Evolutionary conservation across 2,888 invertebrate species (phyloP).

Genomic region (Drosophila trichaetosa): DNA sequence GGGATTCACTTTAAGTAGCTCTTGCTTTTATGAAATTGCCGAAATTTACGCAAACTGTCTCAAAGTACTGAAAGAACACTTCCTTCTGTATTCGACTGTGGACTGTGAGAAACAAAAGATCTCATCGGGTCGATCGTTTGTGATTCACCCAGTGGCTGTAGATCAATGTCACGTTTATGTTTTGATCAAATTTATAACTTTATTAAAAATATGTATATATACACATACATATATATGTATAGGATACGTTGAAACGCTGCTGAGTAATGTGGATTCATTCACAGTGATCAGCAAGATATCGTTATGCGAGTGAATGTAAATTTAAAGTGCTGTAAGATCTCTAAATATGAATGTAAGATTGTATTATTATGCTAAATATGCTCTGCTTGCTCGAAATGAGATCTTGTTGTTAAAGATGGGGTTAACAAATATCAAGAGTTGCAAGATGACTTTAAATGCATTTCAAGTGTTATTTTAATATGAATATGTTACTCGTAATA

Average conservation of each 20-base stretch:
- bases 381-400: neutral
- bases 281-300: slow-evolving; percentile 23
- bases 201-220: slow-evolving; percentile 62
- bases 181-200: slow-evolving; percentile 74
- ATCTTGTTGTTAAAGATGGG: neutral
- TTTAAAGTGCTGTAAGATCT: slow-evolving; percentile 5
- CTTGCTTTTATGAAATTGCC: slow-evolving; percentile 64
- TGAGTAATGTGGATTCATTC: slow-evolving; percentile 27
- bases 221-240: slow-evolving; percentile 13
- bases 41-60: slow-evolving; percentile 70
- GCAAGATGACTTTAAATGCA: slow-evolving; percentile 3
- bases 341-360: slow-evolving; percentile 15
- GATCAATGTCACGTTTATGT: slow-evolving; percentile 75
- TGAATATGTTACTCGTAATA: neutral
- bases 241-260: slow-evolving; percentile 18
- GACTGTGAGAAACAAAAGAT: slow-evolving; percentile 61
- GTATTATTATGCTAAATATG: slow-evolving; percentile 18
- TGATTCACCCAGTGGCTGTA: slow-evolving; percentile 56
- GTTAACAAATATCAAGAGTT: neutral
- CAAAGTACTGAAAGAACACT: slow-evolving; percentile 36
- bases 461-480: neutral
- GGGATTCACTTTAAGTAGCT: slow-evolving; percentile 61
- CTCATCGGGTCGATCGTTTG: slow-evolving; percentile 23
- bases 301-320: slow-evolving; percentile 6
- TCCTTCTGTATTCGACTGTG: slow-evolving; percentile 37